Evolutionary conservation across 2,113 vertebrate genomes (phyloP).

Genomic region (Mirza zaza): DNA sequence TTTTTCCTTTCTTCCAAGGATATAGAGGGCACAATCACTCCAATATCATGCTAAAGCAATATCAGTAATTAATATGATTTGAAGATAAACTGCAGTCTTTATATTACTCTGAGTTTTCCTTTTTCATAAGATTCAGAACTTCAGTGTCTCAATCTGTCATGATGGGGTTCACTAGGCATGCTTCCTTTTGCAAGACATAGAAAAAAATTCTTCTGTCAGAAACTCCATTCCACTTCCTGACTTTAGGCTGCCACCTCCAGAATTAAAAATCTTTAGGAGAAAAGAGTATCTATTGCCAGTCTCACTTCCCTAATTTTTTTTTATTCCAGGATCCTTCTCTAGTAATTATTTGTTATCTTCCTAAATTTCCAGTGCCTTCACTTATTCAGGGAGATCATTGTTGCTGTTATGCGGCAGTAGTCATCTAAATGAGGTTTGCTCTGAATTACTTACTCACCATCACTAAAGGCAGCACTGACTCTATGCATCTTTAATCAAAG

Average conservation of each 20-base stretch:
- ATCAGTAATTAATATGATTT: neutral
- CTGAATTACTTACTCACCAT: neutral
- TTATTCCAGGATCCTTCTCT: neutral
- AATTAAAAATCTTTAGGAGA: neutral
- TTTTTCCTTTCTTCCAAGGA: neutral
- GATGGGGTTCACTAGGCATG: neutral
- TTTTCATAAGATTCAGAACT: neutral
- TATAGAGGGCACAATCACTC: neutral
- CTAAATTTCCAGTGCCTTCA: neutral
- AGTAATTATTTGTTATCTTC: neutral
- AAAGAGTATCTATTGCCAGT: neutral
- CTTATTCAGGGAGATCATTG: neutral
- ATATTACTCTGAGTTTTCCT: neutral
- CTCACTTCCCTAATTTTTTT: neutral
- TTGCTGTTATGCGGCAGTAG: neutral
- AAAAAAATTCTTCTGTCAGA: neutral
- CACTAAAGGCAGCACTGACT: neutral
- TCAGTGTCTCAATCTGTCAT: neutral
- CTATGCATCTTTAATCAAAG: neutral
- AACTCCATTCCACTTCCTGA: accelerated
- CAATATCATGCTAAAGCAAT: neutral
- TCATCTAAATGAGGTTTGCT: neutral
- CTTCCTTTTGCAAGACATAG: neutral
- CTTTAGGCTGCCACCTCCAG: neutral
- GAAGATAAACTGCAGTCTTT: neutral